Base-by-base conservation (phyloP, 2,888 invertebrate genomes). In the Yponomeuta plumbellus region DNA sequence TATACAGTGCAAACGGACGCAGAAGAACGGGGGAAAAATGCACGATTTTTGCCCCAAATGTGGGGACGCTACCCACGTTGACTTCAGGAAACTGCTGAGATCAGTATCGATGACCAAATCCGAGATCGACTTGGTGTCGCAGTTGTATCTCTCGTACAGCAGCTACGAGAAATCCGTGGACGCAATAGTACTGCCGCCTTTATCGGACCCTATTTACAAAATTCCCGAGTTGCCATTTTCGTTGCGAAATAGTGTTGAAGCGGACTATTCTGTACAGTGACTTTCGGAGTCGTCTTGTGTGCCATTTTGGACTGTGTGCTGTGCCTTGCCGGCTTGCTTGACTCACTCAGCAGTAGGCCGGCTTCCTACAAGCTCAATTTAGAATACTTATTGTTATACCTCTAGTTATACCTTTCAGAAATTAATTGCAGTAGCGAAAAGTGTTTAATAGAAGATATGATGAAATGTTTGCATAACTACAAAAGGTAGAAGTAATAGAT, bases 191-290 rank as follows among this genome's bases (percentile, higher is more conserved):
- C 72, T 91, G 74, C 91, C 90, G n/a, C 86, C 88, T 0, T 73
- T 86, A 17, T 76, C 87, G 5, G 88, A 91, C 71, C 83, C 89
- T 8, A 88, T 90, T 66, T 91, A 88, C 73, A 76, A 71, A 67
- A 70, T 83, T 69, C 91, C 91, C 0, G 89, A 88, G 66, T 72
- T 87, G 23, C 87, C 91, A 2, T 69, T 72, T 20, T 79, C 83
- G 11, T 74, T 88, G 40, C 80, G 79, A 22, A 79, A 81, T 61
- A 81, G 85, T 34, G 77, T 88, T 57, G 79, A 84, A 68, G 74
- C 75, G 23, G 82, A 84, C 71, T 80, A 80, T 70, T 74, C 77
- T 58, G 73, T 80, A 73, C 76, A 78, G 71, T 81, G 72, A 81
- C 65, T 13, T 58, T 8, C 34, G n/a, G 17, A 10, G 62, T 39